phyloP scores from a whole-genome alignment of 2,113 vertebrate genomes.

The Pteronura brasiliensis region DNA sequence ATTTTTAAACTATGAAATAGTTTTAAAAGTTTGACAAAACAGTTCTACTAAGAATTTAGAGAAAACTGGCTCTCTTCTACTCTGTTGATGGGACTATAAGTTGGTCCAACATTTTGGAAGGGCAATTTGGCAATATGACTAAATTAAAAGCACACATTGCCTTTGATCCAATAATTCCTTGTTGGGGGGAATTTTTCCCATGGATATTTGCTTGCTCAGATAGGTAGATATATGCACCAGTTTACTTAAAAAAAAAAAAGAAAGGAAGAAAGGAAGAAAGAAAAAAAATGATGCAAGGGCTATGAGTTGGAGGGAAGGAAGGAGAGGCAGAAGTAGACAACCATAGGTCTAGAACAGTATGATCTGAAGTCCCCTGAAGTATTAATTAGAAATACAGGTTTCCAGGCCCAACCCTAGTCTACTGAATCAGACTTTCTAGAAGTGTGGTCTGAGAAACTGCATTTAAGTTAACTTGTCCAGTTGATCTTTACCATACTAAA shows the following conservation, averaged over 20 bases:
- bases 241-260: background rate
- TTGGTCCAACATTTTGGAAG: background rate
- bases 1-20: background rate
- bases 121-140: background rate
- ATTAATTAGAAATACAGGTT: background rate
- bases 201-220: background rate
- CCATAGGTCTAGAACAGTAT: background rate
- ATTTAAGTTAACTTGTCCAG: background rate
- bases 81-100: background rate
- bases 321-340: background rate
- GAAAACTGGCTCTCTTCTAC: background rate
- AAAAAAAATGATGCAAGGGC: background rate
- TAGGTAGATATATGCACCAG: background rate
- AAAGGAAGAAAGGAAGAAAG: too few relatives aligned
- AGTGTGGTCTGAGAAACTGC: background rate
- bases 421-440: background rate
- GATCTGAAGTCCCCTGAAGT: background rate
- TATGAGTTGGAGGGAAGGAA: background rate
- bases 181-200: background rate
- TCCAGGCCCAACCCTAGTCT: background rate
- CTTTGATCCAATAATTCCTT: background rate
- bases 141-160: background rate
- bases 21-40: conserved; percentile 7
- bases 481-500: background rate
- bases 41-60: background rate